Evolutionary conservation across 2,888 invertebrate genomes (phyloP), one percentile per base, ranked within the genome.

Genomic region (Tipula vernalis): DNA sequence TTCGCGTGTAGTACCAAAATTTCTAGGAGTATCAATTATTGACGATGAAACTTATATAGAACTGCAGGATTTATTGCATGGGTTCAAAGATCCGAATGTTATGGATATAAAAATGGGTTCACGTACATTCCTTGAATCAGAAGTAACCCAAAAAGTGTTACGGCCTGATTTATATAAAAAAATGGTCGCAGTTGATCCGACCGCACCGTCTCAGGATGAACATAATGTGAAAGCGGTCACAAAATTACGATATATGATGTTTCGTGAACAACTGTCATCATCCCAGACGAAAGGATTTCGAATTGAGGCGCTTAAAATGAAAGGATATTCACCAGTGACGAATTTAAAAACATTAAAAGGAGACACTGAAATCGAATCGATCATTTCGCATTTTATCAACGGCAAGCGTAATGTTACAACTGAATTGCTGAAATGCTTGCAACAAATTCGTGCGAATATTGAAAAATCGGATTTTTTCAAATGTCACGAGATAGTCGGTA

Each of bases 61-160:
- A 92, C 94, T 99, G 88, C 98, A 99, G 92, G 98, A 99, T 91
- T 93, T 99, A 28, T 92, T 98, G 36, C 96, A 97, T 89, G 96
- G 97, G 87, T 99, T 98, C 92, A 93, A 93, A 89, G 96, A 98
- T 92, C 98, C 98, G 0, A 96, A 96, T 90, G 98, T 99, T 0
- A 98, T 99, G 95, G 99, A 99, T 91, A 96, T 99, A 88, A 99
- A 99, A 93, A 96, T 99, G 94, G 99, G 99, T 83, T 96, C 96
- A 2, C 94, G 98, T 89, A 99, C 99, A 28, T 99, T 99, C 91
- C 93, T 98, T 57, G 99, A 99, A 91, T 95, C 96, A 2, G 99
- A 99, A 93, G 99, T 99, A 71, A 95, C 95, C 90, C 99, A 98
- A 90, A 95, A 95, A 36, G 94, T 94, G 84, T 95, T 97, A 18